Conservation (phyloP, 2,113 vertebrate species). For the Nothobranchius furzeri region DNA sequence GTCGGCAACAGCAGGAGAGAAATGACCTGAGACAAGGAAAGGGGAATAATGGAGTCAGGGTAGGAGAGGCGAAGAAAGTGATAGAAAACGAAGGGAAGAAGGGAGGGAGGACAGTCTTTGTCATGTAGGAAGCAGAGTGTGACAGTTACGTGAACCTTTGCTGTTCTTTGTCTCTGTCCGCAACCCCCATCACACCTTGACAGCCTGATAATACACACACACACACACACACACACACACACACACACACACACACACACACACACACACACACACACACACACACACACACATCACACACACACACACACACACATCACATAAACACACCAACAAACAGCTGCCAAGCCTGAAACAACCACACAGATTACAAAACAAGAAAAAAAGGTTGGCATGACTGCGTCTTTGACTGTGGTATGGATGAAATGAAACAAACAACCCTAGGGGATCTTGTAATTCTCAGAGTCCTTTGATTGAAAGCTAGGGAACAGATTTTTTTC, state of each 20-base stretch:
- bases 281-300: conserved; percentile 19
- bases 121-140: conserved; percentile 63
- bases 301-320: conserved; percentile 14
- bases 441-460: conserved; percentile 44
- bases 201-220: conserved; percentile 30
- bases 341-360: conserved; percentile 32
- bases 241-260: conserved; percentile 16
- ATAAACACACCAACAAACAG: conserved; percentile 27
- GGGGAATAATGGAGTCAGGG: conserved; percentile 16
- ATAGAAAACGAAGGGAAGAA: conserved; percentile 18
- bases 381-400: conserved; percentile 35
- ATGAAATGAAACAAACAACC: conserved; percentile 68
- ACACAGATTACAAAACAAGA: conserved; percentile 3
- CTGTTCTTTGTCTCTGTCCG: conserved; percentile 30
- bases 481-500: conserved; percentile 40
- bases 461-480: conserved; percentile 39
- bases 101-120: conserved; percentile 39
- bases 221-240: conserved; percentile 19
- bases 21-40: conserved; percentile 41
- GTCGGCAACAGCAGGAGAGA: conserved; percentile 47
- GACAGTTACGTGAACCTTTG: conserved; percentile 57
- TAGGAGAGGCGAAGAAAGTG: neutral
- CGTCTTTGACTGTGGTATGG: conserved; percentile 49
- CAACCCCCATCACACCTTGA: conserved; percentile 59
- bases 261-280: conserved; percentile 23